Evolutionary conservation across 2,797 vertebrate genomes (phyloP), one percentile per base, ranked within the genome.

Genomic region (Rhyacichthys aspro): DNA sequence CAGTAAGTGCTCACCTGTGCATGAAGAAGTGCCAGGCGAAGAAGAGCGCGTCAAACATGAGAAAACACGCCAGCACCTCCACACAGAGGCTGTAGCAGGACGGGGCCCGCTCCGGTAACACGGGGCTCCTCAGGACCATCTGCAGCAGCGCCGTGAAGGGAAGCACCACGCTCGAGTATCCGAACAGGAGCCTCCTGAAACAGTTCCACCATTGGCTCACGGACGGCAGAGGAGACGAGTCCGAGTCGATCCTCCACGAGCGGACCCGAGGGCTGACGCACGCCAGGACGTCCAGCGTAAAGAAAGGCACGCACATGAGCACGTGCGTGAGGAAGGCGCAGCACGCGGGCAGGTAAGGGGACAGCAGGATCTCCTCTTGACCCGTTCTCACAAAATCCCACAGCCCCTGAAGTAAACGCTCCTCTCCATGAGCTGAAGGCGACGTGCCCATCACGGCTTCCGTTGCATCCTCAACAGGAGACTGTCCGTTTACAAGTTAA

Each of bases 1-100:
- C n/a, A n/a, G n/a, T n/a, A n/a, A n/a, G n/a, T n/a, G 14, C 79
- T 88, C 76, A 94, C 93, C 88, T 87, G 88, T 94, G 93, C 71
- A 90, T 67, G 48, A 2, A 36, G 8, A 85, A 58, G 71, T 94
- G 93, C 82, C 82, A 88, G 0, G 77, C 0, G 39, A 88, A 94
- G 72, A 89, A 92, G 12, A 92, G 17, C 7, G 58, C 45, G 77
- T 94, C 93, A 59, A 94, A 94, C 0, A 94, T 38, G 48, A 93
- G 81, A 1, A 91, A 55, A 23, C 87, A 88, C 0, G 79, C 74
- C 2, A 61, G 7, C 0, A 92, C 87, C 3, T 93, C 89, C 46
- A 68, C 57, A 0, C 75, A 82, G 8, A 89, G 76, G 67, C 49
- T 66, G 61, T 71, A 52, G 59, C 78, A 82, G 38, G 84, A 70